Evolutionary conservation across 2,888 invertebrate species (phyloP).

Genomic region (Arctia plantaginis): DNA sequence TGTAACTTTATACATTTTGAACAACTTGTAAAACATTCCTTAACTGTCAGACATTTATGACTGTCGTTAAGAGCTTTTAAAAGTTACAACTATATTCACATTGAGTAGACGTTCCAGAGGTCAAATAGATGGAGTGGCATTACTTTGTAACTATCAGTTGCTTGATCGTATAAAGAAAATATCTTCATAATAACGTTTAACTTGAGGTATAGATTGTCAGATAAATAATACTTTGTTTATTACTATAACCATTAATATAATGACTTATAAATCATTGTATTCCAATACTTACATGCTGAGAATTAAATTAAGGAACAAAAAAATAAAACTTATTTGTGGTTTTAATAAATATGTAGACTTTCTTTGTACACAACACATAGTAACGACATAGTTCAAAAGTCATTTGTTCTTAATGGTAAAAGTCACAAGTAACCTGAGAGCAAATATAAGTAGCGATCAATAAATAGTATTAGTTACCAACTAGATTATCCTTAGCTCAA

Average conservation of each 20-base stretch:
- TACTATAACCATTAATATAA: not conserved
- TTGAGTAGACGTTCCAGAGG: conserved; percentile 1
- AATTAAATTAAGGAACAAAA: too few relatives aligned
- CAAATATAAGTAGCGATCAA: too few relatives aligned
- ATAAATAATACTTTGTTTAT: not conserved
- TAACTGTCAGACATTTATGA: not conserved
- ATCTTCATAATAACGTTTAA: not conserved
- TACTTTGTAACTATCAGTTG: not conserved
- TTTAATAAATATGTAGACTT: too few relatives aligned
- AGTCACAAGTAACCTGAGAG: too few relatives aligned
- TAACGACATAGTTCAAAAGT: too few relatives aligned
- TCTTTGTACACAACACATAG: too few relatives aligned
- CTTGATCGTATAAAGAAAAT: not conserved
- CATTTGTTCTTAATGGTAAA: too few relatives aligned
- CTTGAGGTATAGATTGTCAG: not conserved
- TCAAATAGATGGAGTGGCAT: not conserved
- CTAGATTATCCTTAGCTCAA: too few relatives aligned
- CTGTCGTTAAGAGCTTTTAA: conserved; percentile 2
- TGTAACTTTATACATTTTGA: not conserved
- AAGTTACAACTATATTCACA: conserved; percentile 9
- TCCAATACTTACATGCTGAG: too few relatives aligned
- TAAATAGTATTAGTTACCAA: too few relatives aligned
- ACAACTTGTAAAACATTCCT: not conserved
- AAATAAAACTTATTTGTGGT: too few relatives aligned
- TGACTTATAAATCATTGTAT: not conserved